Evolutionary conservation across 2,113 vertebrate genomes (phyloP).

Genomic region (Cebidichthys violaceus): DNA sequence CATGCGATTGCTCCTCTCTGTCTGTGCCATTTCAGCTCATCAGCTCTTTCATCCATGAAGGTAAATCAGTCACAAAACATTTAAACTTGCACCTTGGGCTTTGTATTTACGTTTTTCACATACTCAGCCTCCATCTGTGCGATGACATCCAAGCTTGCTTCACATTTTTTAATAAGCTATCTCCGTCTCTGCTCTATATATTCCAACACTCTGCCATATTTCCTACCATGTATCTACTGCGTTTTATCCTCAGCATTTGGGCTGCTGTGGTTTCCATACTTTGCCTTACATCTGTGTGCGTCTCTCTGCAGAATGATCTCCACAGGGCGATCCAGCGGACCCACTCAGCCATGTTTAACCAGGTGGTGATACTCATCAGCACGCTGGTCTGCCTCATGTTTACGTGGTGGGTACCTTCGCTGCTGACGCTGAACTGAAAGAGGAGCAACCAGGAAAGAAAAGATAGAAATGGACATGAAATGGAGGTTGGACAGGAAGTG

Average conservation of each 20-base stretch:
- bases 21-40: constrained; percentile 41
- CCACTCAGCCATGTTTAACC: constrained; percentile 90
- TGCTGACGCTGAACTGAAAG: constrained; percentile 16
- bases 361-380: constrained; percentile 89
- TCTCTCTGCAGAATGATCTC: constrained; percentile 84
- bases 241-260: background rate
- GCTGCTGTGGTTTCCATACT: constrained; percentile 3
- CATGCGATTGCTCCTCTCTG: constrained; percentile 26
- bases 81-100: background rate
- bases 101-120: background rate
- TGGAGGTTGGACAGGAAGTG: constrained; percentile 15
- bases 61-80: constrained; percentile 39
- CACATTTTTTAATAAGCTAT: constrained; percentile 4
- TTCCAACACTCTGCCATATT: constrained; percentile 2
- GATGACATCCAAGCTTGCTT: constrained; percentile 10
- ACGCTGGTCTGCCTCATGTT: constrained; percentile 89
- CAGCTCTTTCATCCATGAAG: constrained; percentile 34
- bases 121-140: constrained; percentile 10
- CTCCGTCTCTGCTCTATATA: constrained; percentile 2
- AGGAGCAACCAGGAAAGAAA: background rate
- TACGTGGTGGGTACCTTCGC: constrained; percentile 83
- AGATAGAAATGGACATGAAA: constrained; percentile 1
- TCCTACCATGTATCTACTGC: background rate
- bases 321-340: constrained; percentile 88
- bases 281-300: background rate